Evolutionary conservation across 2,888 invertebrate genomes (phyloP), one percentile per base, ranked within the genome.

Genomic region (Eumacrocentrus americanus): DNA sequence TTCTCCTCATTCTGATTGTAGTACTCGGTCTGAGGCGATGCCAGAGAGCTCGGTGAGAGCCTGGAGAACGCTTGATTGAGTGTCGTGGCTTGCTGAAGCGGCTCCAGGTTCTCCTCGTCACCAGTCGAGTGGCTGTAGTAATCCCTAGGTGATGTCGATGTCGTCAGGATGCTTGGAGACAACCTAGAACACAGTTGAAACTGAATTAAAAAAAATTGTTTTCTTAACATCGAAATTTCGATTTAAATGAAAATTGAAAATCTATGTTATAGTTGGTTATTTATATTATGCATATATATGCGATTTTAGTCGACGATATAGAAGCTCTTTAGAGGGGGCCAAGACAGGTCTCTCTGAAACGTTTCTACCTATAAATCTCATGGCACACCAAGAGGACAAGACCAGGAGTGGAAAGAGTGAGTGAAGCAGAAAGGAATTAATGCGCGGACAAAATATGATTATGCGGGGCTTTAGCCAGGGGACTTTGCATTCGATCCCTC

Each of bases 91-190:
- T 35, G 66, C 14, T 66, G 67, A 2, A 61, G 29, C 0, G 80
- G 80, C 53, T 80, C 79, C 7, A 79, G 69, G 56, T 80, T 80
- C 56, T 81, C 80, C 58, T 81, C 80, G 62, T 81, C 80, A 12
- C 79, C 80, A 25, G 70, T 70, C 1, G 74, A 67, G 5, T 71
- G 71, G 3, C 71, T 71, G 55, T 77, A 78, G 40, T 73, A 77
- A 20, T 76, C 73, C n/a, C 66, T 71, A 0, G 75, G 72, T 2
- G 77, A 75, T 11, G 65, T 20, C 11, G 62, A 59, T 40, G 67
- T 62, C 47, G 70, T 44, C 2, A 73, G 64, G 59, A 70, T 70
- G 46, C 74, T 76, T 11, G 80, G 80, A 2, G 79, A 77, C 3
- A 78, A 64, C 67, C 80, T 80, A 70, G 1, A n/a, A n/a, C n/a